Base-by-base conservation (phyloP, 2,888 invertebrate species). In the Phyllotreta cruciferae region DNA sequence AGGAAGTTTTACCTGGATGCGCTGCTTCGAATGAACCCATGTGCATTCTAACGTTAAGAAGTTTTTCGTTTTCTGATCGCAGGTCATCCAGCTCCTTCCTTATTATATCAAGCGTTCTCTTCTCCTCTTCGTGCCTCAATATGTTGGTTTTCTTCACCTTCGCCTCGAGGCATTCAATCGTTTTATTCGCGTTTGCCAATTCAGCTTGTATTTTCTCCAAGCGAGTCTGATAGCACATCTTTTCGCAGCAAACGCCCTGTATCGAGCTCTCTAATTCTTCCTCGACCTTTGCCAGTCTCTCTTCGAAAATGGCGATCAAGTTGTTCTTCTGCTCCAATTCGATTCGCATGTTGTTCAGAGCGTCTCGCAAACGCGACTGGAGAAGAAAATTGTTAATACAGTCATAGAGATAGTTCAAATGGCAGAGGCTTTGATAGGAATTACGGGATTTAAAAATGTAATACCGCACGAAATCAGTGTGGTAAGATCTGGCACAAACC, bases 291-390 rank as follows among this genome's bases (percentile, higher is more conserved):
- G 74, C 72, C 9, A 80, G 60, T 69, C 78, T 73, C 62, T 77
- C 74, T 65, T 79, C 77, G 0, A 79, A 79, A 14, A 70, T 66
- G 7, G 71, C 73, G 56, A 80, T 77, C 11, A 80, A 24, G n/a
- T 60, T 41, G 45, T 77, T 74, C 62, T 81, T 81, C 56, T 72
- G 73, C 13, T 78, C 77, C 6, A 81, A 60, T 70, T 81, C 78
- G 7, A 68, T 69, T 57, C 78, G 71, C 72, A 80, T 75, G 24
- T 68, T 68, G 11, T 58, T 42, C 11, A 69, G 49, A 1, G 67
- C 66, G 4, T 67, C 66, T 1, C 50, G 60, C 64, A 67, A 64
- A 11, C 63, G 64, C 9, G 39, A 24, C 70, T 71, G 24, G 42
- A 3, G 42, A 10, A 24, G 24, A 24, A 24, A 24, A 24, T 24